A percentile compares a stretch with the other conserved stretches of the same genome.
These are phyloP conservation scores for Umimayanthus kanabou DNA, from an alignment of 92 coral and sea anemone genomes.

Conservation along the genomic window DNA sequence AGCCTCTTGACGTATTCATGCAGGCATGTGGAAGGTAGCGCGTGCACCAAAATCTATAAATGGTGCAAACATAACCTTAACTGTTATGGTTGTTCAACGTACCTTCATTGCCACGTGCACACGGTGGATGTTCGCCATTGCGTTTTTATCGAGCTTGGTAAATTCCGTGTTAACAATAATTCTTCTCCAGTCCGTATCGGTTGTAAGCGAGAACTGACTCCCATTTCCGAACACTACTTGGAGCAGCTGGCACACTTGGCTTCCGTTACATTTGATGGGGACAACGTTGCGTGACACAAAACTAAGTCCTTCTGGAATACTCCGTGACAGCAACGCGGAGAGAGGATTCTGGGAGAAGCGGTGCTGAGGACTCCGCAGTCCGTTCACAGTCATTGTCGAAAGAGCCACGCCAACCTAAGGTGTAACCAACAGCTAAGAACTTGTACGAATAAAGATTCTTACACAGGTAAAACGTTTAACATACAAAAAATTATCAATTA, in stretches of 20 bases:
- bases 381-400: conserved; percentile 62
- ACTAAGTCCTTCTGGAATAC: conserved; percentile 80
- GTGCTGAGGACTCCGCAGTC: conserved; percentile 50
- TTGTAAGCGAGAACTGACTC: conserved; percentile 52
- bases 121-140: conserved; percentile 45
- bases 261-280: conserved; percentile 58
- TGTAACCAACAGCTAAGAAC: background rate
- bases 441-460: too few species aligned
- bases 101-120: conserved; percentile 52
- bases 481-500: too few species aligned
- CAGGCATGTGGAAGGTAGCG: too few species aligned
- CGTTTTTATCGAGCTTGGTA: conserved; percentile 24
- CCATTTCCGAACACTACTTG: conserved; percentile 78
- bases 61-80: too few species aligned
- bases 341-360: conserved; percentile 69
- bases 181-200: conserved; percentile 39
- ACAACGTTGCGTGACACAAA: conserved; percentile 58
- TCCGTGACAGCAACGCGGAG: conserved; percentile 58
- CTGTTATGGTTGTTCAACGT: background rate
- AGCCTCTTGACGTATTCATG: too few species aligned
- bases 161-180: conserved; percentile 44
- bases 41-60: too few species aligned
- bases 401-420: conserved; percentile 83
- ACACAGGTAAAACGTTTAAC: too few species aligned
- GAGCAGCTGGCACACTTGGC: conserved; percentile 64